Evolutionary conservation across 2,797 vertebrate species (phyloP), one percentile per base, ranked within the genome.

Genomic region (Adrianichthys oophorus): DNA sequence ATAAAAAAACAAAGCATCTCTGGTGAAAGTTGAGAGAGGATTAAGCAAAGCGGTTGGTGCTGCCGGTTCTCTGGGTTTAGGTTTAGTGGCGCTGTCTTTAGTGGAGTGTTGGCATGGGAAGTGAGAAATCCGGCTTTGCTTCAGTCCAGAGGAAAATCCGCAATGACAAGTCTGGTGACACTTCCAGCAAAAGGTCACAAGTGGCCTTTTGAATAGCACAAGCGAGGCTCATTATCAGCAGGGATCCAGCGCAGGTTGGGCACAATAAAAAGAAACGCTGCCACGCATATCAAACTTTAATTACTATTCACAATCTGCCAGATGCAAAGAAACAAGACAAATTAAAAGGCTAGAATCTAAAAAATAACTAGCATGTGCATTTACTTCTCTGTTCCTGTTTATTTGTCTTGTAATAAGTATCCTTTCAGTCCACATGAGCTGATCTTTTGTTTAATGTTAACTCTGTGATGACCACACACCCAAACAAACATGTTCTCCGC

Each of bases 111-210:
- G 55, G 70, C 81, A 74, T 70, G 73, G 58, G 74, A 88, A 85
- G 77, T 84, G 73, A 84, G 71, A 88, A 86, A 82, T 78, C 68
- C 48, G 46, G 78, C 77, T 83, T 72, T 81, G 52, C 74, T 72
- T 74, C 18, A 56, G 68, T 65, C 70, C 68, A 57, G 67, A 85
- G 68, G 78, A 73, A 80, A 85, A 89, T 83, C 56, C 59, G 24
- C 46, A 60, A 71, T 67, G 77, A 87, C 79, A 78, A 70, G 68
- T 59, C 70, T 72, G 82, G 84, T 73, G 72, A 72, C 69, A 82
- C 80, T 68, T 84, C 65, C 84, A 83, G 83, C 49, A 41, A 82
- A 84, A 86, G 84, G 86, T 87, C 84, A 84, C 58, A 67, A 76
- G 64, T 65, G 61, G 56, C 78, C 55, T 44, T 80, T 73, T 77